These are phyloP conservation scores for Triplophysa tibetana DNA, from an alignment of 2,113 vertebrate genomes.

Conservation along the genomic window DNA sequence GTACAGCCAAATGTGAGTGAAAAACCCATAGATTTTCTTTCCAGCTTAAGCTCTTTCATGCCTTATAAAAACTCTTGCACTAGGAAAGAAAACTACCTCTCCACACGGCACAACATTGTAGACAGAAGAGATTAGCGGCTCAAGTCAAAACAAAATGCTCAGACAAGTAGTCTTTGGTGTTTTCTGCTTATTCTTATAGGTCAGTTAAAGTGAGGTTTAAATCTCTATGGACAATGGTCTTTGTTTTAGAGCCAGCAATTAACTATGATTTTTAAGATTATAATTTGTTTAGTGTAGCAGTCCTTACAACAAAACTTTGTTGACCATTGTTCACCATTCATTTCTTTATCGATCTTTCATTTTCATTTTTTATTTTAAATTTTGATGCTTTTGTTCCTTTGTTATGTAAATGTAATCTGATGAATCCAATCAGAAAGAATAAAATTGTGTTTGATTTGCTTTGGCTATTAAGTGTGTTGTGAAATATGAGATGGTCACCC, in stretches of 20 bases:
- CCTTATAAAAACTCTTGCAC: constrained; percentile 27
- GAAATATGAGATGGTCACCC: background rate
- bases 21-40: constrained; percentile 11
- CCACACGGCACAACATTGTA: background rate
- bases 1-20: too few relatives aligned
- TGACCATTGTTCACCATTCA: too few relatives aligned
- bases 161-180: background rate
- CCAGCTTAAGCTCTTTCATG: constrained; percentile 15
- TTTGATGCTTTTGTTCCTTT: background rate
- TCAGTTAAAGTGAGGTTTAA: background rate
- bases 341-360: too few relatives aligned
- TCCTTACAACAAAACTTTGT: background rate
- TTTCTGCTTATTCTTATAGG: background rate
- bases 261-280: background rate
- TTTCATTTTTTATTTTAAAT: background rate
- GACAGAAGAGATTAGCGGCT: background rate
- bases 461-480: background rate
- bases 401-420: background rate
- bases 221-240: constrained; percentile 35
- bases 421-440: constrained; percentile 21
- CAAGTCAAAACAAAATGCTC: constrained; percentile 5
- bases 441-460: constrained; percentile 15
- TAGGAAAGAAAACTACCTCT: constrained; percentile 30
- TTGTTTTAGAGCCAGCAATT: constrained; percentile 36
- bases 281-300: background rate